Base-by-base conservation (phyloP, 2,113 vertebrate species). In the Nanorana parkeri region DNA sequence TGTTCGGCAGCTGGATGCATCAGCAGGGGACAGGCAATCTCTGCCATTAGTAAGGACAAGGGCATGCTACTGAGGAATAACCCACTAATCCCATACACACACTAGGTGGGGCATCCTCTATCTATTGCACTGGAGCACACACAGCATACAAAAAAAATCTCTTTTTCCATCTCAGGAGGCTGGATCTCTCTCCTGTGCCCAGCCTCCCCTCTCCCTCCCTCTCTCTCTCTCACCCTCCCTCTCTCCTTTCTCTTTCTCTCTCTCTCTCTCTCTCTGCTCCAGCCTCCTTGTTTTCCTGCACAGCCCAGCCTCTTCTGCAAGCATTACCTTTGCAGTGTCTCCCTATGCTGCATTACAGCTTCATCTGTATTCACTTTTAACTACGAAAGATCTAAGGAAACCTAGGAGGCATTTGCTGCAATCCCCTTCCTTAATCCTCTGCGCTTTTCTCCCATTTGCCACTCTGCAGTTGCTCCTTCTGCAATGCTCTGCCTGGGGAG, bases 251-350 rank as follows among this genome's bases (percentile, higher is more conserved):
- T 51, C 41, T 64, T 16, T 60, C 72, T 29, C 32, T 80, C 21
- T 67, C 52, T 68, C 64, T 75, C n/a, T 75, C 71, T 75, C 73
- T 64, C 60, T 77, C 77, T 80, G 66, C 66, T 61, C 67, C 67
- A 32, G 79, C 79, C 79, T 73, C 68, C 79, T 82, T 82, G 80
- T 82, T 82, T 82, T 82, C 80, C 68, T 82, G 69, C 69, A 29
- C 69, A 71, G 68, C 68, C 78, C 68, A 66, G 10, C 80, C 79
- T 81, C 80, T 74, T n/a, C 51, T 56, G 58, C 47, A 28, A 65
- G 68, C 79, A 74, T 74, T 82, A 66, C 80, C 71, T 75, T 82
- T 74, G 80, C 80, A 81, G 68, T 63, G 19, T 79, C 52, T 79
- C 52, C 41, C 66, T 28, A 28, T 80, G 55, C 71, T 74, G 69